Base-by-base conservation (phyloP, 1,140 invertebrate genomes). In the Cardiocondyla obscurior region DNA sequence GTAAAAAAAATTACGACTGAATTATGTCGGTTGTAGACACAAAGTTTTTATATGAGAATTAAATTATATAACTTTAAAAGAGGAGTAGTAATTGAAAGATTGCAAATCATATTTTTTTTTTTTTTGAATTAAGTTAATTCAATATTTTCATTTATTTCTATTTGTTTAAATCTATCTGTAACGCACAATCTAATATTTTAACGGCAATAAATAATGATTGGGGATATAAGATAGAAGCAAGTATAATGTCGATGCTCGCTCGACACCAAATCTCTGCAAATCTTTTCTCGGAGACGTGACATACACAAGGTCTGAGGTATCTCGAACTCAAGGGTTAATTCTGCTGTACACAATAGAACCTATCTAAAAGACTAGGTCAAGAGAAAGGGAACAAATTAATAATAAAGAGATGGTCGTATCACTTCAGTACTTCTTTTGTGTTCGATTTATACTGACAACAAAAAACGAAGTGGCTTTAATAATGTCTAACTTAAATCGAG, bases 301-400 rank as follows among this genome's bases (percentile, higher is more conserved):
- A 53, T 53, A 19, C 49, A 33, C 19, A 65, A 39, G 44, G 14
- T 76, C 33, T 65, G 44, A 42, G 42, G 36, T 53, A 69, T 81
- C 77, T 86, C 85, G 74, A 86, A 84, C 77, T 86, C 81, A 73
- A 86, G 81, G 65, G 82, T 84, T 84, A 87, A 87, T 86, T 87
- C 81, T 87, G 51, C 60, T 55, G 51, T 81, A 60, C 53, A 87
- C 85, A 86, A 87, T 87, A 36, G 73, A 53, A 33, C 30, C 82
- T 70, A 87, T 83, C 44, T 53, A 53, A 51, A 88, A 89, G 85
- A 90, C 84, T 90, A 82, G 88, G 74, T 88, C 83, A 88, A 88
- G 85, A 87, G 85, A 87, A 87, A 79, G 67, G 73, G 81, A 86
- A 87, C 77, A 85, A 53, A 57, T 84, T 86, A 86, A 87, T 39